Conservation (phyloP, 2,888 invertebrate genomes). For the Lepidocyrtinus sp. region DNA sequence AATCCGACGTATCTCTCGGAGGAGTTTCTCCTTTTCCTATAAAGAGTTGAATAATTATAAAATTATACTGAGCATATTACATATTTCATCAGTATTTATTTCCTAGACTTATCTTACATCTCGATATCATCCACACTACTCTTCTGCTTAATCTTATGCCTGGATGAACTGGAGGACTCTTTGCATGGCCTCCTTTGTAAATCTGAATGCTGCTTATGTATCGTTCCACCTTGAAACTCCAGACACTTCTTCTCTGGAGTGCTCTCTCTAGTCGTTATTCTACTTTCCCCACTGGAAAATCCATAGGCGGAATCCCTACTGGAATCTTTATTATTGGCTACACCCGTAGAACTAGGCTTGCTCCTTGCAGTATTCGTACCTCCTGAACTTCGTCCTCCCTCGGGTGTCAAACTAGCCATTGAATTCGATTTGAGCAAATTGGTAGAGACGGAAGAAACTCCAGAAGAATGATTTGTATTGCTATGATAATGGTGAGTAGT, state of each 20-base stretch:
- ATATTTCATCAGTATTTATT: too few relatives aligned
- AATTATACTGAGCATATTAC: too few relatives aligned
- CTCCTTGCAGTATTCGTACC: neutral
- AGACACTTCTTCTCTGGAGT: constrained; percentile 66
- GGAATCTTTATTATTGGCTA: constrained; percentile 66
- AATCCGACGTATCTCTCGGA: constrained; percentile 72
- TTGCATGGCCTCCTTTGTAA: constrained; percentile 9
- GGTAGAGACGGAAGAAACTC: neutral
- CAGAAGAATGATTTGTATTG: constrained; percentile 30
- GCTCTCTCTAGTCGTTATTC: constrained; percentile 70
- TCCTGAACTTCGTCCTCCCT: neutral
- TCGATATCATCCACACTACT: neutral
- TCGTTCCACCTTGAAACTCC: constrained; percentile 11
- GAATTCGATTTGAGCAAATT: constrained; percentile 43
- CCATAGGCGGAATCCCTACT: constrained; percentile 71
- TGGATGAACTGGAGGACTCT: neutral
- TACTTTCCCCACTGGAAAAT: constrained; percentile 71
- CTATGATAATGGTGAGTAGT: neutral
- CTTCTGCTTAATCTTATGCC: neutral
- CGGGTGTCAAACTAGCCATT: constrained; percentile 46
- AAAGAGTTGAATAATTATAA: too few relatives aligned
- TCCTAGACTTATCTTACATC: too few relatives aligned
- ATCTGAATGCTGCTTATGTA: neutral
- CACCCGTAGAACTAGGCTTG: constrained; percentile 2
- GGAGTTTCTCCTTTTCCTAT: constrained; percentile 27